These are phyloP conservation scores for Thereva nobilitata DNA, from an alignment of 2,888 invertebrate species.

Conservation along the genomic window DNA sequence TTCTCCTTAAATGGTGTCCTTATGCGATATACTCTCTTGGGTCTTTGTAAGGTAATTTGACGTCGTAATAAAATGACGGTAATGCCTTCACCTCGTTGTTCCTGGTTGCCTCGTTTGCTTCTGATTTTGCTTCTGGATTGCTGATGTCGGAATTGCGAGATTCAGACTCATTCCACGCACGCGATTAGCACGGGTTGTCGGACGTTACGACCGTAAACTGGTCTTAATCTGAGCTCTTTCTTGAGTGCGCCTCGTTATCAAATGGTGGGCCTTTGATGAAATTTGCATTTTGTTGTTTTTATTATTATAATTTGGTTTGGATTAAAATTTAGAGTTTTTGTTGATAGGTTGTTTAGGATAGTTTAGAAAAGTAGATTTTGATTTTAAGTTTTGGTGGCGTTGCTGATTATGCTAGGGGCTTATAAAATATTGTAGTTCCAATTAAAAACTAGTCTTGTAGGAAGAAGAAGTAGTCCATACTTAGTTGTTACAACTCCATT, in stretches of 20 bases:
- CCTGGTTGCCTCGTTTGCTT: neutral
- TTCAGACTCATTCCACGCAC: conserved; percentile 24
- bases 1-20: neutral
- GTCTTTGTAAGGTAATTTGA: conserved; percentile 15
- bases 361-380: too few relatives aligned
- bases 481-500: too few relatives aligned
- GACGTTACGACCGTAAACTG: neutral
- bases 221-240: conserved; percentile 1
- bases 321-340: too few relatives aligned
- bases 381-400: too few relatives aligned
- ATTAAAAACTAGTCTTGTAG: too few relatives aligned
- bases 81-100: conserved; percentile 5
- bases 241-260: neutral
- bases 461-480: too few relatives aligned
- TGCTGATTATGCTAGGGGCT: too few relatives aligned
- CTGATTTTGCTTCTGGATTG: neutral
- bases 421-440: too few relatives aligned
- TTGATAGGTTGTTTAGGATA: too few relatives aligned
- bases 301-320: too few relatives aligned
- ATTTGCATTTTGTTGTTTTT: too few relatives aligned
- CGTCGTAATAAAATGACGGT: conserved; percentile 13
- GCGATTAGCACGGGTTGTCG: conserved; percentile 29
- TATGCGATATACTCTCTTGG: neutral
- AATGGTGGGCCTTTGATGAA: neutral
- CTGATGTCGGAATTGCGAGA: neutral